Evolutionary conservation across 2,113 vertebrate genomes (phyloP).

Genomic region (Equus quagga): DNA sequence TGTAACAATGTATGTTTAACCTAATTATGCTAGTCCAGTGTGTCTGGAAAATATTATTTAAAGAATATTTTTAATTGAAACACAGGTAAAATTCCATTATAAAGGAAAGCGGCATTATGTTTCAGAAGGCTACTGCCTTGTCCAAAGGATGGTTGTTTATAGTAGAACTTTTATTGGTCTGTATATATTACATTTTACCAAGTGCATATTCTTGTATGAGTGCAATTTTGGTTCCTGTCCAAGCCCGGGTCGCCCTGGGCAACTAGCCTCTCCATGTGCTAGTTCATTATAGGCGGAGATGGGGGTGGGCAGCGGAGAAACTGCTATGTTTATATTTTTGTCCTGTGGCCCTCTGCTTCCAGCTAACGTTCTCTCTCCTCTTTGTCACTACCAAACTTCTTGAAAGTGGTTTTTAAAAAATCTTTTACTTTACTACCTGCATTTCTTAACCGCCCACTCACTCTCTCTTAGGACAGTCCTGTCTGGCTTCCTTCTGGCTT

Average conservation of each 20-base stretch:
- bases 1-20: not conserved
- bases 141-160: not conserved
- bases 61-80: not conserved
- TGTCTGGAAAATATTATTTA: not conserved
- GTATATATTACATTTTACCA: not conserved
- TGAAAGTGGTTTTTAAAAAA: not conserved
- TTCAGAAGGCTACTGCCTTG: not conserved
- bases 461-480: not conserved
- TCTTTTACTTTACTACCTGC: not conserved
- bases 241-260: not conserved
- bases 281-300: not conserved
- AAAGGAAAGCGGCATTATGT: not conserved
- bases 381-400: not conserved
- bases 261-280: not conserved
- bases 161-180: slow-evolving; percentile 3
- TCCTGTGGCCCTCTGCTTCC: not conserved
- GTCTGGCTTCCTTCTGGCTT: not conserved
- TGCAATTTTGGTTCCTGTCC: not conserved
- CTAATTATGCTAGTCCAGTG: not conserved
- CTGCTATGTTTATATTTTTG: not conserved
- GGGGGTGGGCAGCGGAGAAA: not conserved
- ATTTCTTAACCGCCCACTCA: not conserved
- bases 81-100: not conserved
- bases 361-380: not conserved
- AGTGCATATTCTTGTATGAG: not conserved